Evolutionary conservation across 2,888 invertebrate species (phyloP).

Genomic region (Petrophora chlorosata): DNA sequence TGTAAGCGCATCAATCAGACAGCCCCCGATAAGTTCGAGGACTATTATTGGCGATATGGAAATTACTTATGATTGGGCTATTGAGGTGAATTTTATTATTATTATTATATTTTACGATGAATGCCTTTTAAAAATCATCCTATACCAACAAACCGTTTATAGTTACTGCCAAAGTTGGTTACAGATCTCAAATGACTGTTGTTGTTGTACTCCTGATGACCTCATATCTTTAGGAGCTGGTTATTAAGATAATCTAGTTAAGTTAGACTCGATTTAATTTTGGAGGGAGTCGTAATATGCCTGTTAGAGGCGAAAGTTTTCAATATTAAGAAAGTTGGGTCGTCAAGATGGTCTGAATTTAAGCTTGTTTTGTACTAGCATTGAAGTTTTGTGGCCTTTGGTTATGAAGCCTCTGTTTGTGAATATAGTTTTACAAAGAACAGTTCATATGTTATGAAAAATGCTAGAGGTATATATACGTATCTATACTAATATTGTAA

Average conservation of each 20-base stretch:
- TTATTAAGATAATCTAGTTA: constrained; percentile 24
- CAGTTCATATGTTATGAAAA: background rate
- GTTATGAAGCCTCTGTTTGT: background rate
- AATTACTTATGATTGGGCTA: too few species aligned
- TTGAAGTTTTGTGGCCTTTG: background rate
- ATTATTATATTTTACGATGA: too few species aligned
- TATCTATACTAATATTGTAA: too few species aligned
- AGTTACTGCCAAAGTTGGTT: constrained; percentile 9
- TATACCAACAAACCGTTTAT: too few species aligned
- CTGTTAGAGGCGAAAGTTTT: constrained; percentile 18
- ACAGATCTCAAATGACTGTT: constrained; percentile 23
- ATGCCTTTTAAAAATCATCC: too few species aligned
- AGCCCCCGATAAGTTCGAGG: too few species aligned
- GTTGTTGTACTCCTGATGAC: constrained; percentile 23
- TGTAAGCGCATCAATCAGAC: too few species aligned
- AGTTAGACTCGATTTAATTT: constrained; percentile 21
- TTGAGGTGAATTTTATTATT: too few species aligned
- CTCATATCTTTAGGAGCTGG: constrained; percentile 23
- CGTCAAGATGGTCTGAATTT: constrained; percentile 9
- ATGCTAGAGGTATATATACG: too few species aligned
- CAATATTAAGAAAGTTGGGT: constrained; percentile 23
- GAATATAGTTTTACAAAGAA: background rate
- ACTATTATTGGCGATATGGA: too few species aligned
- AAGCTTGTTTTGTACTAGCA: constrained; percentile 1
- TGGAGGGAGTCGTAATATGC: constrained; percentile 17